A percentile compares a stretch with the other conserved stretches of the same genome.
Evolutionary conservation across 2,888 invertebrate species (phyloP).

Genomic region (Pachymerium ferrugineum): DNA sequence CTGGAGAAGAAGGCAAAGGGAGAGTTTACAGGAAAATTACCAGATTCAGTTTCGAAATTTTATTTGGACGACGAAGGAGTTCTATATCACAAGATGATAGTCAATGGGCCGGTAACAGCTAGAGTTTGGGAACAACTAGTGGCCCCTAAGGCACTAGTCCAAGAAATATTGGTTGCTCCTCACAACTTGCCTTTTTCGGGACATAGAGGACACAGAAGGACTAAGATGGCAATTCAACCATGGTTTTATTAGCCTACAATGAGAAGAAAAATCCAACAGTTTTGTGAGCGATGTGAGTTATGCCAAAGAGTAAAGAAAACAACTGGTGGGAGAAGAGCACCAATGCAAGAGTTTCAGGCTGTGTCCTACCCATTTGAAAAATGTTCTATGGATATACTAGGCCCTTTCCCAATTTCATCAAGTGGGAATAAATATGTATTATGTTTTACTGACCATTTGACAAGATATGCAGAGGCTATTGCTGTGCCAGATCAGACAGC

Average conservation of each 20-base stretch:
- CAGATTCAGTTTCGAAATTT: not conserved
- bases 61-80: not conserved
- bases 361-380: conserved; percentile 39
- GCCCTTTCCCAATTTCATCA: conserved; percentile 39
- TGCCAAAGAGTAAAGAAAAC: conserved; percentile 36
- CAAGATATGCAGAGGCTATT: conserved; percentile 39
- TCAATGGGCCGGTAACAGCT: conserved; percentile 1
- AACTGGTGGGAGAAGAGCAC: not conserved
- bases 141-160: not conserved
- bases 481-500: conserved; percentile 43
- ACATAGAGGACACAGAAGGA: conserved; percentile 38
- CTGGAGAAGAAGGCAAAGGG: not conserved
- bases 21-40: conserved; percentile 29
- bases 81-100: not conserved
- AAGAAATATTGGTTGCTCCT: not conserved
- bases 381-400: conserved; percentile 38
- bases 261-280: conserved; percentile 34
- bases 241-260: conserved; percentile 38
- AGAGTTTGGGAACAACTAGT: conserved; percentile 11
- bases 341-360: conserved; percentile 31
- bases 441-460: conserved; percentile 37
- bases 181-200: conserved; percentile 36
- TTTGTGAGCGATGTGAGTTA: conserved; percentile 34
- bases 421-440: conserved; percentile 39
- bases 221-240: conserved; percentile 30